Conservation (phyloP, 2,797 vertebrate genomes). For the Anguilla megastoma region DNA sequence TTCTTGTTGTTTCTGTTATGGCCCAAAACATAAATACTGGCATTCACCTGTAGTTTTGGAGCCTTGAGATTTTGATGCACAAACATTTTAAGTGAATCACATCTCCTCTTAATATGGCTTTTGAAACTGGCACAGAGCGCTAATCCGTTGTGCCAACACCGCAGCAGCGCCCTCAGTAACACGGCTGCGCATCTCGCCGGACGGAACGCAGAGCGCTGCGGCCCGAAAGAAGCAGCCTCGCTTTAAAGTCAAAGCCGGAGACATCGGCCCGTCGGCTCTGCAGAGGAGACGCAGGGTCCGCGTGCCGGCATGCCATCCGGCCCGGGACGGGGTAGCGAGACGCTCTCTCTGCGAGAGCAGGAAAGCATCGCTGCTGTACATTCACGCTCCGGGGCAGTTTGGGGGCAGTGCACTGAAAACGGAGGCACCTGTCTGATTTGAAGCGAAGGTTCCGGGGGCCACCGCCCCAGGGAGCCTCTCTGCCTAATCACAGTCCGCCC, state of each 20-base stretch:
- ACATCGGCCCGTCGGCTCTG: slow-evolving; percentile 17
- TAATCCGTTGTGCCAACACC: neutral
- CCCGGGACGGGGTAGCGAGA: neutral
- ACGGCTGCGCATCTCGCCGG: neutral
- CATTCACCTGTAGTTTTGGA: too few relatives aligned
- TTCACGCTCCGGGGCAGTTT: slow-evolving; percentile 74
- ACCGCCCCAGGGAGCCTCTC: slow-evolving; percentile 63
- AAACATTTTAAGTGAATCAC: too few relatives aligned
- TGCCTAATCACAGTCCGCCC: slow-evolving; percentile 49
- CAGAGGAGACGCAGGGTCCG: slow-evolving; percentile 32
- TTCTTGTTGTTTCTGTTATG: too few relatives aligned
- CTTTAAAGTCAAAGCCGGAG: slow-evolving; percentile 48
- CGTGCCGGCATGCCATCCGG: neutral
- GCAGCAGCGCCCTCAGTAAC: neutral
- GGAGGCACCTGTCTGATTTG: slow-evolving; percentile 64
- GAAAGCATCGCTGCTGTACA: slow-evolving; percentile 58
- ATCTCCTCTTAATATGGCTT: neutral
- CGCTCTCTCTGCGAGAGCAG: slow-evolving; percentile 46
- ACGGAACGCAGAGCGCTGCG: neutral
- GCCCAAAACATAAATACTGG: too few relatives aligned
- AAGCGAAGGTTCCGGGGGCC: slow-evolving; percentile 63
- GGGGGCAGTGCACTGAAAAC: slow-evolving; percentile 72
- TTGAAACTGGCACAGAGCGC: slow-evolving; percentile 59
- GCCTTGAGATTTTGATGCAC: too few relatives aligned
- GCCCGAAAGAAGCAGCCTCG: slow-evolving; percentile 29